Base-by-base conservation (phyloP, 30 jellyfish, hydroid and myxozoan genomes). In the Hydractinia echinata region DNA sequence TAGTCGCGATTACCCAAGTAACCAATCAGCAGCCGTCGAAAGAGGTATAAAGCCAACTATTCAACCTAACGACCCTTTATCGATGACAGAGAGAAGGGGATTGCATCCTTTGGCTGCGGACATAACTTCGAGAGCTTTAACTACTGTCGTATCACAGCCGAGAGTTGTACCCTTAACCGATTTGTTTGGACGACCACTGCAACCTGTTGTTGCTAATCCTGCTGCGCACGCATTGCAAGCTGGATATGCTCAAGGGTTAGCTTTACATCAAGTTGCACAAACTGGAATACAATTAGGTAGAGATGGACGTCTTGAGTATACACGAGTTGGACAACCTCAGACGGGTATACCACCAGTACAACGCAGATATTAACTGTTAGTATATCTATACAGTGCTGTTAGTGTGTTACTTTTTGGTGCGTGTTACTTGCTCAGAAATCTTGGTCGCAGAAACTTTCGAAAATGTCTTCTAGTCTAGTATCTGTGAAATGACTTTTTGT, bases 91-190 rank as follows among this genome's bases (percentile, higher is more conserved):
- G 18, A 62, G 87, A 5, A 48, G 87, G 10, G 87, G 87, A 20
- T 53, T 80, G 44, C 87, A 80, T 51, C 87, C 87, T 61, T 21
- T 68, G 1, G 85, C 83, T n/a, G 81, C 87, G 4, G 87, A 80
- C 11, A 51, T 80, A 10, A 50, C 81, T 52, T 30, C 72, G 14
- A 56, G 87, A 54, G 69, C 81, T 21, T 68, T 80, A 80, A 19
- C 87, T 15, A 55, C 51, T 61, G 70, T 30, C 52, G 81, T 71
- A 51, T 8, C 74, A 64, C 73, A 54, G 2, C 79, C 85, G 1
- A 58, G 79, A 60, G 60, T 56, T 7, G 79, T 77, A 18, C 79
- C 73, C n/a, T 6, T 49, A n/a, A 14, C 39, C 39, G 85, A 77
- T 44, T 9, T 77, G 66, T 77, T 77, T 77, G 85, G 85, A 18